Base-by-base conservation (phyloP, 2,888 invertebrate genomes). In the Dynastes hyllus region DNA sequence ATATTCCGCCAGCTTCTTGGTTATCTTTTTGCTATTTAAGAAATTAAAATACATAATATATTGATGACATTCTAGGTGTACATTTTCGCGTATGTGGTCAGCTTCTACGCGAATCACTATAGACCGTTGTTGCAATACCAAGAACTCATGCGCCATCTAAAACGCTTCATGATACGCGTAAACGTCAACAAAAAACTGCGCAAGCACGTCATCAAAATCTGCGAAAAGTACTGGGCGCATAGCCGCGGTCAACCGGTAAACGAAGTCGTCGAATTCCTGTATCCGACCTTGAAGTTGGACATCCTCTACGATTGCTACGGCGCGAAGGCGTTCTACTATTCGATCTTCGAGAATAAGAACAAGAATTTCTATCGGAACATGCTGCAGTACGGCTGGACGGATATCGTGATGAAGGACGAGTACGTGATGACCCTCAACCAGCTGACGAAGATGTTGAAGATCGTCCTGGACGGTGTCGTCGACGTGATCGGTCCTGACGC, bases 291-390 rank as follows among this genome's bases (percentile, higher is more conserved):
- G 29, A 63, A 79, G 58, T 37, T 71, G 22, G 83, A 83, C 55
- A 80, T 83, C n/a, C 51, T 81, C 4, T 83, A 78, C 75, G 82
- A 81, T n/a, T 65, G 71, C 22, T 83, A 81, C 65, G 83, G 83
- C 2, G 58, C 5, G 5, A 51, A 69, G 4, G 69, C 80, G 11
- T 61, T 63, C 40, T n/a, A 69, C 0, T 11, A 45, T 58, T 80
- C 78, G 0, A 40, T 80, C 13, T 80, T 82, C 66, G 22, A 22
- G 16, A 1, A 50, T 6, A 81, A 80, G n/a, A 80, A 71, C 11
- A 73, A 40, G 13, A 66, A 45, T 1, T 83, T 83, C 69, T 69
- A 82, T 51, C 70, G 81, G 6, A 80, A 78, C 67, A 55, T 83
- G 16, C 29, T 82, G 4, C 55, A 78, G 1, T 51, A 73, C 9